phyloP scores from a whole-genome alignment of 2,888 invertebrate species.

The Noctua comes region DNA sequence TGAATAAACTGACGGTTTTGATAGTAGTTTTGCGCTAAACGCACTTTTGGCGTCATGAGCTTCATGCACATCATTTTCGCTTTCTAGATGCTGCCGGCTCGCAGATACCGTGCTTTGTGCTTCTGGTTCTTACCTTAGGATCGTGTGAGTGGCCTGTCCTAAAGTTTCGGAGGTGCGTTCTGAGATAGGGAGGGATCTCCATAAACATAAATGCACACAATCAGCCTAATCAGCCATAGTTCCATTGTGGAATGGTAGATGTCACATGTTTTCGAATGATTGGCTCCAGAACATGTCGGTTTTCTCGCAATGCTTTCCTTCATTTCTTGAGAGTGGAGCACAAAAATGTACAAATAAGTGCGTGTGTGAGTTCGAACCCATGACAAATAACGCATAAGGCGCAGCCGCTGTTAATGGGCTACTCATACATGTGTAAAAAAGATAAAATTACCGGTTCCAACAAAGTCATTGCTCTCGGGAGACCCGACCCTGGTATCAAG shows the following conservation, averaged over 20 bases:
- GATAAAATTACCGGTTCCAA: conserved; percentile 89
- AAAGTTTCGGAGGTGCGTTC: neutral
- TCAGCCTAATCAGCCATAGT: too few species aligned
- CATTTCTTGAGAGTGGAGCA: too few species aligned
- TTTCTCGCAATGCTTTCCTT: neutral
- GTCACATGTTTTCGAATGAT: neutral
- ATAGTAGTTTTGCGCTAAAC: neutral
- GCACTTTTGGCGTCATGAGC: too few species aligned
- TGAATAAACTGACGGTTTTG: neutral
- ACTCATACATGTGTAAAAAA: neutral
- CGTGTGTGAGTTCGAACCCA: neutral
- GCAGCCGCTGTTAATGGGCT: neutral
- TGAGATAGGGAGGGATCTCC: neutral
- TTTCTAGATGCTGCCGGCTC: too few species aligned
- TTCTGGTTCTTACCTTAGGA: neutral
- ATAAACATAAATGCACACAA: too few species aligned
- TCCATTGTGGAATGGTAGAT: neutral
- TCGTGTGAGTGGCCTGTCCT: too few species aligned
- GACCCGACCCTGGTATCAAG: conserved; percentile 86
- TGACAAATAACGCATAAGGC: neutral
- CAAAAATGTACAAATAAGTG: neutral
- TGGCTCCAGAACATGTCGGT: too few species aligned
- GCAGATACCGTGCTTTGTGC: too few species aligned
- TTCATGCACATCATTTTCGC: too few species aligned
- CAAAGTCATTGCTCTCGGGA: conserved; percentile 90